Conservation (phyloP, 2,888 invertebrate species). For the Ormyrus rosae region DNA sequence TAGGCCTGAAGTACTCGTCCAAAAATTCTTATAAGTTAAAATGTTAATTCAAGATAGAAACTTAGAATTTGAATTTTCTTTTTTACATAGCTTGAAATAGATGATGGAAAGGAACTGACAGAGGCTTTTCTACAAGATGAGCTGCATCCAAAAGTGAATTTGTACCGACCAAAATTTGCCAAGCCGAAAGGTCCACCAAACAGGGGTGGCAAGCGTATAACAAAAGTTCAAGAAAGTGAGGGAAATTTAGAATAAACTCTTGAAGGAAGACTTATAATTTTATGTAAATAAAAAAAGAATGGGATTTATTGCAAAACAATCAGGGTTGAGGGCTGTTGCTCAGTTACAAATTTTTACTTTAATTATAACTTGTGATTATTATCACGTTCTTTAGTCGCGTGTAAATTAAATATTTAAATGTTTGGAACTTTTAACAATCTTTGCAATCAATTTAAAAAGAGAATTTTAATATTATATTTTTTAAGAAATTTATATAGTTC, state of each 20-base stretch:
- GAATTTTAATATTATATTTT: constrained; percentile 39
- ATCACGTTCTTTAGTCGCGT: constrained; percentile 23
- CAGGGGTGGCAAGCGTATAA: constrained; percentile 92
- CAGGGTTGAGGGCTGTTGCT: constrained; percentile 32
- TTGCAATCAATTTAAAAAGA: constrained; percentile 28
- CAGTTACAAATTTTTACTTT: constrained; percentile 21
- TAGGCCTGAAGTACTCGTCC: constrained; percentile 67
- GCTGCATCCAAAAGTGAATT: constrained; percentile 93
- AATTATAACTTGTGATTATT: constrained; percentile 21
- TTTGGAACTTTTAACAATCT: constrained; percentile 35
- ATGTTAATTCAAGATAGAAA: constrained; percentile 21
- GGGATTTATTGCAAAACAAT: constrained; percentile 37
- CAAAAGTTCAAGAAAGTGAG: constrained; percentile 78
- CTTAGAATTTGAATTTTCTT: constrained; percentile 52
- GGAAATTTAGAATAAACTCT: constrained; percentile 45
- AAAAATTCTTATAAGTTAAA: constrained; percentile 18
- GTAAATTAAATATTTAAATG: constrained; percentile 12
- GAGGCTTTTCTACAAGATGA: constrained; percentile 94
- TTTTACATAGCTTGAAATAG: constrained; percentile 88
- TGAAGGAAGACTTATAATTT: constrained; percentile 13
- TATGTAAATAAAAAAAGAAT: constrained; percentile 39
- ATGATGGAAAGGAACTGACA: constrained; percentile 91
- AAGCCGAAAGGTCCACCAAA: constrained; percentile 98
- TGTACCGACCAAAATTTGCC: constrained; percentile 93
- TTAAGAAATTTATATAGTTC: constrained; percentile 40